Conservation (phyloP, 2,113 vertebrate species). For the Lophius piscatorius region DNA sequence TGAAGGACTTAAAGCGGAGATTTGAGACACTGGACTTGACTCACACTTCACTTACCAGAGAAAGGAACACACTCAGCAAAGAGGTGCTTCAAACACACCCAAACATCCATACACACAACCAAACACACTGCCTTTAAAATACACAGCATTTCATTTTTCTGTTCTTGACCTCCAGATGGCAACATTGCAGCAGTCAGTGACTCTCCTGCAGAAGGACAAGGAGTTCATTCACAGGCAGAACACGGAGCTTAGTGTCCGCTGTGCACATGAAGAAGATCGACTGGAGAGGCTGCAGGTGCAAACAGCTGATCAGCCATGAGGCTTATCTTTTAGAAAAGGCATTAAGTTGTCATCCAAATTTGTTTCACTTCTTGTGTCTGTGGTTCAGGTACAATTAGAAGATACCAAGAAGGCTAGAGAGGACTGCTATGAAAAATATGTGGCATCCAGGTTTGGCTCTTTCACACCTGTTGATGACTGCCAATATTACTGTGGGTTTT, state of each 20-base stretch:
- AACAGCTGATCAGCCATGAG: not conserved
- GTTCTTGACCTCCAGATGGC: conserved; percentile 77
- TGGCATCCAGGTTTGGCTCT: conserved; percentile 86
- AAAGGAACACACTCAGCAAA: conserved; percentile 87
- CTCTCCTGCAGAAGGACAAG: conserved; percentile 94
- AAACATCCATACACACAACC: not conserved
- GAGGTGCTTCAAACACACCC: conserved; percentile 82
- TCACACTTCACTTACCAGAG: conserved; percentile 83
- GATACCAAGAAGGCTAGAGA: conserved; percentile 93
- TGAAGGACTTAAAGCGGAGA: conserved; percentile 85
- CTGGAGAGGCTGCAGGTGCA: conserved; percentile 87
- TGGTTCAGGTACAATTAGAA: conserved; percentile 86
- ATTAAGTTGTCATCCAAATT: not conserved
- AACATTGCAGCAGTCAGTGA: conserved; percentile 88
- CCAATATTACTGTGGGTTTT: not conserved
- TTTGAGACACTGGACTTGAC: conserved; percentile 85
- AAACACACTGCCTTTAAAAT: not conserved
- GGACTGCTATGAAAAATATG: conserved; percentile 95
- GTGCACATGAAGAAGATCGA: conserved; percentile 92
- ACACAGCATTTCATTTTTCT: not conserved
- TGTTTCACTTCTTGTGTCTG: conserved; percentile 1
- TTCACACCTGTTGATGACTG: conserved; percentile 5
- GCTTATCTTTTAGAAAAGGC: not conserved
- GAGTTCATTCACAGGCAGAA: conserved; percentile 94
- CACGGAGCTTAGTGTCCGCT: conserved; percentile 92